Evolutionary conservation across 2,888 invertebrate genomes (phyloP).

Genomic region (Carabus problematicus): DNA sequence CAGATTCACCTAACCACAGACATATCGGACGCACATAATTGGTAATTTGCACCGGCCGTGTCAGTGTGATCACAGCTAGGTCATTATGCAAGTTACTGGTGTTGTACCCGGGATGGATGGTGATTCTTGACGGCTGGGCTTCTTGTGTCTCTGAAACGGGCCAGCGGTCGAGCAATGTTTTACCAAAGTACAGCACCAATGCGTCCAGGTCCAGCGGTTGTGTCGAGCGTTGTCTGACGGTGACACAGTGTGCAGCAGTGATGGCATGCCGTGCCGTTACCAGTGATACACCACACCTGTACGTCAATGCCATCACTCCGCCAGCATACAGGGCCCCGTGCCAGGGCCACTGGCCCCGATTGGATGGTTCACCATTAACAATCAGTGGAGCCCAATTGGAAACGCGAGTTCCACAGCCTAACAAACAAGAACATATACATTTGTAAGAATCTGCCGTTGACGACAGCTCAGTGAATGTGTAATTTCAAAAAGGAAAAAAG

Average conservation of each 20-base stretch:
- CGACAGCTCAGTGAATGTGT: no score
- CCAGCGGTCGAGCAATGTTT: slow-evolving; percentile 5
- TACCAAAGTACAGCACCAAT: slow-evolving; percentile 24
- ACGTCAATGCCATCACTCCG: not conserved
- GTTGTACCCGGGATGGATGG: slow-evolving; percentile 21
- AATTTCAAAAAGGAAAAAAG: no score
- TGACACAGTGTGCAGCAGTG: slow-evolving; percentile 31
- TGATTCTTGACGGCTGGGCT: not conserved
- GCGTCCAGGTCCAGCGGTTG: not conserved
- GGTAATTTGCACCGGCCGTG: slow-evolving; percentile 11
- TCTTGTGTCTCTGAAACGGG: slow-evolving; percentile 10
- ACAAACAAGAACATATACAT: no score
- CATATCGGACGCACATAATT: slow-evolving; percentile 21
- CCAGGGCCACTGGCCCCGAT: slow-evolving; percentile 30
- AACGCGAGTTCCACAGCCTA: slow-evolving; percentile 19
- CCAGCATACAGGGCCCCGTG: slow-evolving; percentile 20
- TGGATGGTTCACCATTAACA: slow-evolving; percentile 10
- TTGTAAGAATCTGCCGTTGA: no score
- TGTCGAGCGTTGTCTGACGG: not conserved
- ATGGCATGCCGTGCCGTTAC: slow-evolving; percentile 20
- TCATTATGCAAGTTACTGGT: slow-evolving; percentile 23
- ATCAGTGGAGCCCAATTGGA: slow-evolving; percentile 17
- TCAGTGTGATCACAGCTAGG: slow-evolving; percentile 19
- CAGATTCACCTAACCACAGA: slow-evolving; percentile 8
- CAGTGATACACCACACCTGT: slow-evolving; percentile 19